These are phyloP conservation scores for Nothobranchius furzeri DNA, from an alignment of 2,113 vertebrate species.

Conservation along the genomic window DNA sequence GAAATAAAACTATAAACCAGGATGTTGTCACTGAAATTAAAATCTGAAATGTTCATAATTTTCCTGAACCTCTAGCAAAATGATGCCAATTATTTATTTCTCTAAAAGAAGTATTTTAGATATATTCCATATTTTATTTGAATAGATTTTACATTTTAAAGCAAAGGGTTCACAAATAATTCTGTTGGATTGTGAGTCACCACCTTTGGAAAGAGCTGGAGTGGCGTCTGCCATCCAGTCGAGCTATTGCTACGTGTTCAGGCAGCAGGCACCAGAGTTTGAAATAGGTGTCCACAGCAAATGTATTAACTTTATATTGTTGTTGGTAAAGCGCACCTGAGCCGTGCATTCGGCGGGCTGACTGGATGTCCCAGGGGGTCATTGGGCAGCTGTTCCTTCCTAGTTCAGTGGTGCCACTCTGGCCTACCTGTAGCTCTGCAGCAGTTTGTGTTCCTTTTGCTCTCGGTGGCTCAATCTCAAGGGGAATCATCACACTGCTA, in stretches of 20 bases:
- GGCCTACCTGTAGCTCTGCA: constrained; percentile 72
- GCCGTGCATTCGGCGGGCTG: constrained; percentile 42
- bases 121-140: too few relatives aligned
- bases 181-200: constrained; percentile 7
- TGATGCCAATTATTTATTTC: too few relatives aligned
- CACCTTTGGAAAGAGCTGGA: background rate
- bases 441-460: constrained; percentile 50
- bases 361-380: constrained; percentile 58
- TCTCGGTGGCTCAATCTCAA: constrained; percentile 49
- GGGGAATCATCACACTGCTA: constrained; percentile 68
- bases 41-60: too few relatives aligned
- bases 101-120: too few relatives aligned
- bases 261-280: constrained; percentile 51
- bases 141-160: too few relatives aligned
- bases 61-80: too few relatives aligned
- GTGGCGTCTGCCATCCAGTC: constrained; percentile 2
- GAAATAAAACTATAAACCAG: too few relatives aligned
- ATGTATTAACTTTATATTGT: constrained; percentile 49
- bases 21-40: too few relatives aligned
- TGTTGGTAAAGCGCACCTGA: constrained; percentile 69
- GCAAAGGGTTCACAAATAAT: too few relatives aligned
- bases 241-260: constrained; percentile 37
- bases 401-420: constrained; percentile 51
- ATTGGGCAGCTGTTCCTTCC: constrained; percentile 72
- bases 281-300: constrained; percentile 32